Conservation (phyloP, 2,888 invertebrate species). For the Macaria notata region DNA sequence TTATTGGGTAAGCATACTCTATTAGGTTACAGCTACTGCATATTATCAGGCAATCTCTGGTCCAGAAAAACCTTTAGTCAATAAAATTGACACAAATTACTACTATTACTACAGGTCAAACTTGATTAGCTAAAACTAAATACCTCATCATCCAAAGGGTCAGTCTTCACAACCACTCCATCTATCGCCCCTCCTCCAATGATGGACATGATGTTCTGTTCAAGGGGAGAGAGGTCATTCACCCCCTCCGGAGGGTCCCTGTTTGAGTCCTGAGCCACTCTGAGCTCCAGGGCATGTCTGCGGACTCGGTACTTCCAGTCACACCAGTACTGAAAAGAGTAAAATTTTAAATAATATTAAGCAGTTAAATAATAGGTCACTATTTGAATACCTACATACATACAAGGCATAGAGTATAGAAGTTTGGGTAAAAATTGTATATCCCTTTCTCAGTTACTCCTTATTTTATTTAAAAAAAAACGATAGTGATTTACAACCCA, state of each 20-base stretch:
- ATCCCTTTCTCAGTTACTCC: too few species aligned
- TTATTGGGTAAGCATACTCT: too few species aligned
- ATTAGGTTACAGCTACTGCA: too few species aligned
- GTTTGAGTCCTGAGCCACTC: constrained; percentile 45
- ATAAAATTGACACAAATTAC: neutral
- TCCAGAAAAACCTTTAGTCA: neutral
- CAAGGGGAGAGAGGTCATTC: constrained; percentile 47
- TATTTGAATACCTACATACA: too few species aligned
- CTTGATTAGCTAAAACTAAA: too few species aligned
- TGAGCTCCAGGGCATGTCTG: constrained; percentile 55
- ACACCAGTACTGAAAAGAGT: constrained; percentile 58
- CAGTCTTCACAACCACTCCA: constrained; percentile 50
- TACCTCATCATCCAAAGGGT: constrained; percentile 49
- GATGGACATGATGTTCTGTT: constrained; percentile 52
- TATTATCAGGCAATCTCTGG: too few species aligned
- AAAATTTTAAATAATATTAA: neutral
- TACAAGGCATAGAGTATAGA: too few species aligned
- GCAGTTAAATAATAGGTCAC: too few species aligned
- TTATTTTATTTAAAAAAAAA: too few species aligned
- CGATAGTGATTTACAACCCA: too few species aligned
- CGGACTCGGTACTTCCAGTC: constrained; percentile 65
- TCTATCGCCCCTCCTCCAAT: constrained; percentile 54
- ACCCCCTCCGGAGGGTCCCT: constrained; percentile 46
- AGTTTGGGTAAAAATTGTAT: too few species aligned
- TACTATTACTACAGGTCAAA: too few species aligned